A percentile compares a stretch with the other conserved stretches of the same genome.
phyloP scores from a whole-genome alignment of 2,797 vertebrate species.

The Moxostoma hubbsi region DNA sequence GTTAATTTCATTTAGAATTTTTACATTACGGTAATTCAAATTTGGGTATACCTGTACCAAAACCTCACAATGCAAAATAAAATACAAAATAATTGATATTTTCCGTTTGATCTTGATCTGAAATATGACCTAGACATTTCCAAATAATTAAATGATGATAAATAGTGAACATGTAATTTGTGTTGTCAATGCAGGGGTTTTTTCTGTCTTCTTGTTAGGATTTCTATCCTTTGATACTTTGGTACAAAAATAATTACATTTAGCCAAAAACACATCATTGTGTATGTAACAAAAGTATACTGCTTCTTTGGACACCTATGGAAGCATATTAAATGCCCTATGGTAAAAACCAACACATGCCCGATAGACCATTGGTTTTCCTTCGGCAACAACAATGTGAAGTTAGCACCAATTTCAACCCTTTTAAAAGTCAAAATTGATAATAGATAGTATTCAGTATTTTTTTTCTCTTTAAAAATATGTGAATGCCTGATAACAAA shows the following conservation, averaged over 20 bases:
- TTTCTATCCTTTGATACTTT: slow-evolving; percentile 38
- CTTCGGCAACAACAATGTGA: slow-evolving; percentile 32
- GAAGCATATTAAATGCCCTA: slow-evolving; percentile 28
- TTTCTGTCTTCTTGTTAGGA: slow-evolving; percentile 9
- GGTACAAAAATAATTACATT: slow-evolving; percentile 45
- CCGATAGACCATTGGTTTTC: slow-evolving; percentile 5
- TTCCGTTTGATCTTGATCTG: no score
- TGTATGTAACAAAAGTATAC: slow-evolving; percentile 32
- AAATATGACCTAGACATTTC: no score
- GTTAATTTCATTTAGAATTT: no score
- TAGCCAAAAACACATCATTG: slow-evolving; percentile 6
- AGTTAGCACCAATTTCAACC: slow-evolving; percentile 50
- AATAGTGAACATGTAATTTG: neutral
- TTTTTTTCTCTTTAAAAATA: neutral
- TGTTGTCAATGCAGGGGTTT: slow-evolving; percentile 15
- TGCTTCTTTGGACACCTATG: slow-evolving; percentile 26
- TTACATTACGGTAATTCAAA: no score
- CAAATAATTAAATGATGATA: neutral
- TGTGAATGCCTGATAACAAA: slow-evolving; percentile 30
- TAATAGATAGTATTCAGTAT: neutral
- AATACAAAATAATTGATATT: no score
- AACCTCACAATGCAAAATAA: no score
- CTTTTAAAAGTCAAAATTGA: slow-evolving; percentile 24
- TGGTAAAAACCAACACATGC: slow-evolving; percentile 34
- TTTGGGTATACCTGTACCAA: no score